Percentiles rank a stretch among this genome's conserved stretches.
These are phyloP conservation scores for Unio pictorum DNA, from an alignment of 2,888 invertebrate species.

Conservation along the genomic window DNA sequence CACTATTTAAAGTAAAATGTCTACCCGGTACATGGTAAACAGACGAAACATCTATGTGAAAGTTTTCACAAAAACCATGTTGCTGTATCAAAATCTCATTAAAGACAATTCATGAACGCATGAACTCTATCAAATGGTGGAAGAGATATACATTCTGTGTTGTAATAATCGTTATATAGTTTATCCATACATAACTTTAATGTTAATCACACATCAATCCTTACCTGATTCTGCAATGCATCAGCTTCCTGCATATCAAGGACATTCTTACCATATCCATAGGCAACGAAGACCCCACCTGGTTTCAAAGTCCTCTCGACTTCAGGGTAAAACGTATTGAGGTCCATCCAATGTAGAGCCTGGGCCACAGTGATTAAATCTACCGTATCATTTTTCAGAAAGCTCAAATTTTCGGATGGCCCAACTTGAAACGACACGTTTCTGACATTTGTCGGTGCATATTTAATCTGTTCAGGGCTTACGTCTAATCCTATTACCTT, in stretches of 20 bases:
- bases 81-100: too few relatives aligned
- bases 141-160: too few relatives aligned
- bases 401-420: conserved; percentile 70
- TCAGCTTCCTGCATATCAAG: conserved; percentile 38
- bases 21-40: too few relatives aligned
- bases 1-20: too few relatives aligned
- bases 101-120: too few relatives aligned
- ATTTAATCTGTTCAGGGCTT: conserved; percentile 43
- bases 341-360: conserved; percentile 73
- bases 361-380: conserved; percentile 72
- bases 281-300: conserved; percentile 70
- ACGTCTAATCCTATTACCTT: conserved; percentile 73
- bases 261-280: conserved; percentile 48
- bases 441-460: conserved; percentile 23
- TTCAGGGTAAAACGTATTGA: conserved; percentile 71
- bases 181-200: too few relatives aligned
- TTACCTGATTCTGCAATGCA: conserved; percentile 23
- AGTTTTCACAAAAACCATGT: too few relatives aligned
- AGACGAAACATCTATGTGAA: too few relatives aligned
- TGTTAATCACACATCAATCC: background rate
- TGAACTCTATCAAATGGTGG: too few relatives aligned
- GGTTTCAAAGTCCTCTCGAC: conserved; percentile 70
- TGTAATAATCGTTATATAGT: too few relatives aligned
- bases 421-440: conserved; percentile 62
- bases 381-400: conserved; percentile 37